Evolutionary conservation across 2,797 vertebrate species (phyloP), one percentile per base, ranked within the genome.

Genomic region (Corythornis leucogaster): DNA sequence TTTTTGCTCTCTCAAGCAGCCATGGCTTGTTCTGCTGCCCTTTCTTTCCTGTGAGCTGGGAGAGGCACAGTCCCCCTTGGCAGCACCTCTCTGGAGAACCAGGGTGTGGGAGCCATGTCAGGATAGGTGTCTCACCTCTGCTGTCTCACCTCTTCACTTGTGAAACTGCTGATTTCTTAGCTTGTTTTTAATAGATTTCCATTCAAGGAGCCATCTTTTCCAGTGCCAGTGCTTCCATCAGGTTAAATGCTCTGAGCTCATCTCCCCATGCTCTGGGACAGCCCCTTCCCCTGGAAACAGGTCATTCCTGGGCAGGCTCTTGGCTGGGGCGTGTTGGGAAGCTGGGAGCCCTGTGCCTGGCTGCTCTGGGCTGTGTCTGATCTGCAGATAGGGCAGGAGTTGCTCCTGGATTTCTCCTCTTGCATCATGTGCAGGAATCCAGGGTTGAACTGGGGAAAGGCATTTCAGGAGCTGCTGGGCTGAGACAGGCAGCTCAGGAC

Each of bases 221-320:
- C 13, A 80, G 66, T 21, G 15, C 55, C 57, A 8, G 15, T 25
- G 28, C 42, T 71, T 66, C 82, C 61, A 42, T 80, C 46, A 20
- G n/a, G 57, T 48, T 73, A 38, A 38, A 38, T 38, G 35, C 35
- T 38, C 35, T 38, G 35, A 38, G 35, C 11, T 38, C 35, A 38
- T 38, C 35, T 38, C 35, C 35, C 35, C 35, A 5, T 38, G 35
- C 35, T 12, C 35, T 38, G 80, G 54, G 82, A 45, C 64, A 76
- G 62, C 78, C 17, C 62, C 64, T 59, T 84, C 76, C 69, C 64
- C 74, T 92, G 90, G 88, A 95, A 80, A 57, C 73, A 19, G 21
- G 2, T 92, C 11, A 38, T 5, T 38, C 35, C 35, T 12, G 35
- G 35, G 35, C 35, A 38, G 35, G 35, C 35, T 38, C 35, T 38